Evolutionary conservation across 2,113 vertebrate genomes (phyloP).

Genomic region (Atlantisia rogersi): DNA sequence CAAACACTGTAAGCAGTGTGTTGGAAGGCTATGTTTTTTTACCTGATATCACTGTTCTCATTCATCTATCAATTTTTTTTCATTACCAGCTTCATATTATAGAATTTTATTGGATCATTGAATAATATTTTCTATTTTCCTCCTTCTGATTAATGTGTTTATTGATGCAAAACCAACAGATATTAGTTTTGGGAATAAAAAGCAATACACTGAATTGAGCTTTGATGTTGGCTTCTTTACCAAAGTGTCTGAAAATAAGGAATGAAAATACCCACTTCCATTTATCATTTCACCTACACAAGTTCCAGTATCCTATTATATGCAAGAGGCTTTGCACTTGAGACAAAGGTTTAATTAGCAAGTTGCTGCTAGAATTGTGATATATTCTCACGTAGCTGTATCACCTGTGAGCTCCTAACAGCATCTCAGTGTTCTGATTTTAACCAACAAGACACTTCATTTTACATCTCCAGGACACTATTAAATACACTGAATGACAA

Average conservation of each 20-base stretch:
- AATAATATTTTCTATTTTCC: constrained; percentile 42
- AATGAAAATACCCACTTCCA: constrained; percentile 27
- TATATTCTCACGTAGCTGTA: background rate
- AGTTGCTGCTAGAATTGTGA: background rate
- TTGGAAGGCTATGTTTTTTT: background rate
- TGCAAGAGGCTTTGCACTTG: background rate
- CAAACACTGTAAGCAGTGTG: background rate
- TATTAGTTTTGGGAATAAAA: constrained; percentile 13
- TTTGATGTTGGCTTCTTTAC: background rate
- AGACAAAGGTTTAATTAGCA: constrained; percentile 40
- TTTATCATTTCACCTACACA: constrained; percentile 42
- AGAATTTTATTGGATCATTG: constrained; percentile 38
- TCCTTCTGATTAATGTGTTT: constrained; percentile 46
- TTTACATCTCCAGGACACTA: background rate
- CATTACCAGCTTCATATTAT: constrained; percentile 10
- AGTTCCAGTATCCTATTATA: background rate
- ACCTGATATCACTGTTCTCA: background rate
- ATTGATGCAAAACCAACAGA: constrained; percentile 32
- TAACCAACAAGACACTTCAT: background rate
- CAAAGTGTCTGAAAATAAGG: background rate
- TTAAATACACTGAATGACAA: constrained; percentile 21
- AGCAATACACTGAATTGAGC: background rate
- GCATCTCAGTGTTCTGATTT: constrained; percentile 21
- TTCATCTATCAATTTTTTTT: constrained; percentile 40
- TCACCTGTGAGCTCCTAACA: constrained; percentile 1